Conservation (phyloP, 2,113 vertebrate species). For the Campylomormyrus numenius region DNA sequence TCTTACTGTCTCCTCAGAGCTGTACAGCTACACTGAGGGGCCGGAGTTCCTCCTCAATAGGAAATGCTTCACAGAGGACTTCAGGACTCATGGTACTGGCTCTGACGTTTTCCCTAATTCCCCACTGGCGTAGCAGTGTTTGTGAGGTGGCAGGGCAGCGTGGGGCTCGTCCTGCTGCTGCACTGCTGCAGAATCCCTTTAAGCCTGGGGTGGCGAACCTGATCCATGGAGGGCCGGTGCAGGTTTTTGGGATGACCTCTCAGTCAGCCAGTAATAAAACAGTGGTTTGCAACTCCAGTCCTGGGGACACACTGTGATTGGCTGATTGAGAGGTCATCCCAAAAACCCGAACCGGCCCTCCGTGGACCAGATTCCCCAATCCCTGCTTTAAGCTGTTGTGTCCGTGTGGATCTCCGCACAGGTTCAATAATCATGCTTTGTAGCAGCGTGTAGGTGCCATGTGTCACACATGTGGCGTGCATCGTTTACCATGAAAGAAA, state of each 20-base stretch:
- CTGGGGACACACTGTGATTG: too few relatives aligned
- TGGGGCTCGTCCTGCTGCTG: neutral
- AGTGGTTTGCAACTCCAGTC: too few relatives aligned
- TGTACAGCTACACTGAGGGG: conserved; percentile 96
- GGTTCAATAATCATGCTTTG: neutral
- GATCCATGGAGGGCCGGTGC: too few relatives aligned
- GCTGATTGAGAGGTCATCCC: too few relatives aligned
- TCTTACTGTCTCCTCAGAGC: conserved; percentile 59
- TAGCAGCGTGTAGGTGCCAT: neutral
- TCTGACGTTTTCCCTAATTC: neutral
- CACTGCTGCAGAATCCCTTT: neutral
- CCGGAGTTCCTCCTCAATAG: conserved; percentile 89
- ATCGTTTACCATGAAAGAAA: neutral
- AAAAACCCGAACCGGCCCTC: too few relatives aligned
- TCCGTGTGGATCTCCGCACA: neutral
- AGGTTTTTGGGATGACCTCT: too few relatives aligned
- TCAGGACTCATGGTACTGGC: conserved; percentile 72
- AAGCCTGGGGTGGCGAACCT: too few relatives aligned
- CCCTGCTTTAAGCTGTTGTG: neutral
- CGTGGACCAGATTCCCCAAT: too few relatives aligned
- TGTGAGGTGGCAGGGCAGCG: neutral
- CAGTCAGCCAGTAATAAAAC: too few relatives aligned
- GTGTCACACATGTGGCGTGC: neutral
- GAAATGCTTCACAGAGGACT: conserved; percentile 95
- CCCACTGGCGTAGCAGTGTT: neutral